phyloP scores from a whole-genome alignment of 2,888 invertebrate species.

The Petrolisthes cinctipes region DNA sequence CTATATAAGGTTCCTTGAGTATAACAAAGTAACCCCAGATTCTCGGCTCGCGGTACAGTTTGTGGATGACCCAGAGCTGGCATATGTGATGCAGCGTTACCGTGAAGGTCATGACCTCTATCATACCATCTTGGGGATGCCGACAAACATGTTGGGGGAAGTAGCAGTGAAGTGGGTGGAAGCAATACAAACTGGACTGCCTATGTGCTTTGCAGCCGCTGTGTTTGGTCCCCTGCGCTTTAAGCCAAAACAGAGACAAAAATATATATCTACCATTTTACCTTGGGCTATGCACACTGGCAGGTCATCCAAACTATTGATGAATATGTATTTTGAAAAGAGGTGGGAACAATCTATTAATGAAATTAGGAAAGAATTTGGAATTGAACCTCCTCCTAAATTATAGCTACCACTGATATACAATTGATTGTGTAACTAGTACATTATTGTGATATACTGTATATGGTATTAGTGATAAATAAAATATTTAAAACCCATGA shows the following conservation, averaged over 20 bases:
- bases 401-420: too few species aligned
- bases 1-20: constrained; percentile 85
- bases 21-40: constrained; percentile 91
- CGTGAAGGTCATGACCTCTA: constrained; percentile 96
- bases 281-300: constrained; percentile 90
- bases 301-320: constrained; percentile 80
- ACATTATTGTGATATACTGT: too few species aligned
- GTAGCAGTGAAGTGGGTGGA: constrained; percentile 98
- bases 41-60: constrained; percentile 90
- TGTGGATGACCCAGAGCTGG: constrained; percentile 87
- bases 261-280: constrained; percentile 82
- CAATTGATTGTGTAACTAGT: too few species aligned
- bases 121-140: constrained; percentile 92
- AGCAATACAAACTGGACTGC: constrained; percentile 92
- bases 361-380: constrained; percentile 85
- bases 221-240: constrained; percentile 91
- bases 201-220: constrained; percentile 95
- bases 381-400: constrained; percentile 73
- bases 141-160: constrained; percentile 90
- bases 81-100: constrained; percentile 97
- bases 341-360: constrained; percentile 89
- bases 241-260: constrained; percentile 76
- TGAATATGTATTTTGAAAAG: constrained; percentile 92
- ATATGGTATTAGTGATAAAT: too few species aligned
- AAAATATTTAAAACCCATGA: too few species aligned